Evolutionary conservation across 1,140 invertebrate genomes (phyloP), one percentile per base, ranked within the genome.

Genomic region (Drosophila micromelanica): DNA sequence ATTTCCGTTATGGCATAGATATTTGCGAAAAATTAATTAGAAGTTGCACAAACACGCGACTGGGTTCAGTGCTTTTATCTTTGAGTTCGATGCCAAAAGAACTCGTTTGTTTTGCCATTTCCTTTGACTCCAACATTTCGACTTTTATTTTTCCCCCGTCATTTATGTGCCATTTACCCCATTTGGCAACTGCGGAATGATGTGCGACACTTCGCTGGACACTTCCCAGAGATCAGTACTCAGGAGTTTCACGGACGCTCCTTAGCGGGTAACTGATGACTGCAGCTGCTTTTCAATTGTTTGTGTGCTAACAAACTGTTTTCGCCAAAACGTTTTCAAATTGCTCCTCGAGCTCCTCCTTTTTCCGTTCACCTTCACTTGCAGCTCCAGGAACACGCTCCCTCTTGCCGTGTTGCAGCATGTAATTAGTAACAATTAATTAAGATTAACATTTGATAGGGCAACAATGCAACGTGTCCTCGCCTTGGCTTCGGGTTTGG

Each of bases 371-470:
- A 15, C 54, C 43, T 49, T 17, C 30, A 17, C n/a, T 9, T 9
- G 2, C 37, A 38, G 37, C 0, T 43, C 11, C 35, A 42, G 4
- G 42, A 2, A 27, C n/a, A 49, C 40, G 17, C 30, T 30, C 17
- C 17, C 12, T 27, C 40, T 23, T 35, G 23, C 35, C 38, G 32
- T 32, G 27, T 54, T 38, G 12, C 15, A 46, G 54, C 9, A 12
- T 65, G 79, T 60, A 78, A 90, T 91, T 90, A 84, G 76, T 72
- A 42, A 76, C 73, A 80, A 82, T 90, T 82, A 76, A 84, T 84
- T 84, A 72, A 57, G 75, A 84, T 90, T 80, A 87, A 76, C 76
- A 75, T 77, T 73, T 84, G 82, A 78, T 78, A 84, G 46, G 46
- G 46, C 46, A 30, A 49, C 23, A 13, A n/a, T 42, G 40, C 23